Evolutionary conservation across 2,888 invertebrate genomes (phyloP), one percentile per base, ranked within the genome.

Genomic region (Cataglyphis altisquamis): DNA sequence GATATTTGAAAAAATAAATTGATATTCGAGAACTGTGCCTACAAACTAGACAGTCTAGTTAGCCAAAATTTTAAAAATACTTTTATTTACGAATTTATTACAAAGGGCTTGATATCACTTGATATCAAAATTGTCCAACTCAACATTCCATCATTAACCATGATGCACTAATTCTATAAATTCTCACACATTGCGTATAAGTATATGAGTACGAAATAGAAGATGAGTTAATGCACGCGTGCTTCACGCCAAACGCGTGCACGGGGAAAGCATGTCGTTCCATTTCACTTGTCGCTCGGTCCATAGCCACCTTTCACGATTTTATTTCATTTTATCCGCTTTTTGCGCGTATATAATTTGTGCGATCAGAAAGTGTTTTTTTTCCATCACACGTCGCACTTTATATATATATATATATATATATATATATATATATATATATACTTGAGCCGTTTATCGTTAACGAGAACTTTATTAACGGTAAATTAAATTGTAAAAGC

Each of bases 231-330:
- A 48, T 41, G 67, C 62, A 70, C 86, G 80, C 74, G 86, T 86
- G 87, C 84, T 45, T 72, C 74, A 45, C 81, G 80, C 21, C 74
- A 84, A 57, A 70, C 86, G 80, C 74, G 86, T 86, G 87, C 84
- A 41, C 81, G 83, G 91, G 86, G 91, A 91, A 91, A 91, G 91
- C 91, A 89, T 84, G 88, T 88, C 88, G 91, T 91, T 91, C 91
- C 89, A 89, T 91, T 91, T 91, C 91, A 90, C 91, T 91, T 87
- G 86, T 66, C 74, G 21, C 41, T 32, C 67, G 88, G 86, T 88
- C 85, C 90, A 70, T 39, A 86, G 52, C 29, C 41, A 52, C 67
- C 78, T 73, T 82, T 82, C 75, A 55, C 36, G 78, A 9, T 73
- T 82, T 82, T 85, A 75, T 78, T 82, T 83, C 82, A 83, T 73